Conservation (phyloP, 64 coral and sea anemone species). For the Dendrophyllia cribrosa region DNA sequence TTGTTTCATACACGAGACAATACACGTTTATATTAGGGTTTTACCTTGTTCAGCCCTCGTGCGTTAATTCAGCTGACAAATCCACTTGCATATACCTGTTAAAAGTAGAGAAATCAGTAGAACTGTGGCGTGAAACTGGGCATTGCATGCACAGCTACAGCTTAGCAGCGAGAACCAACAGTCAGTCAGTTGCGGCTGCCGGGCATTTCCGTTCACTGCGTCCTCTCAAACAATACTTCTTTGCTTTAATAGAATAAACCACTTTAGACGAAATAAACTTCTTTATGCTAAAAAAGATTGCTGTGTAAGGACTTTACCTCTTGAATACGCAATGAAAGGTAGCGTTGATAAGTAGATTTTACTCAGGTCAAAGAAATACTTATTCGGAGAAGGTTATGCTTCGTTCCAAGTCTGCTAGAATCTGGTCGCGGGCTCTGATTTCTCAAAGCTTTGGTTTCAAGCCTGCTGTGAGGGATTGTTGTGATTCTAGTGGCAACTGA, state of each 20-base stretch:
- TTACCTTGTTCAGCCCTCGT: neutral
- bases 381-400: neutral
- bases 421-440: neutral
- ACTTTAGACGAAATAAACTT: neutral
- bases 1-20: neutral
- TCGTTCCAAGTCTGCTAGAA: neutral
- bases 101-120: neutral
- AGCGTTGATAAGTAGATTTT: no score
- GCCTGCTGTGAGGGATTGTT: slow-evolving; percentile 55
- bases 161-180: neutral
- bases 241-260: neutral
- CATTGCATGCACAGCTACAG: neutral
- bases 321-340: no score
- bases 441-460: slow-evolving; percentile 14
- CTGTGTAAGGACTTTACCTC: no score
- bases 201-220: slow-evolving; percentile 15
- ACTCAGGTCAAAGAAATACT: neutral
- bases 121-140: neutral
- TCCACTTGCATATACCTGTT: neutral
- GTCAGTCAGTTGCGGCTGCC: neutral
- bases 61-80: neutral
- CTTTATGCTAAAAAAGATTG: neutral
- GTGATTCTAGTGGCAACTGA: slow-evolving; percentile 29
- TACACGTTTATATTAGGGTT: neutral
- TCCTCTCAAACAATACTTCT: neutral